Conservation (phyloP, 2,888 invertebrate genomes). For the Archips xylosteana region DNA sequence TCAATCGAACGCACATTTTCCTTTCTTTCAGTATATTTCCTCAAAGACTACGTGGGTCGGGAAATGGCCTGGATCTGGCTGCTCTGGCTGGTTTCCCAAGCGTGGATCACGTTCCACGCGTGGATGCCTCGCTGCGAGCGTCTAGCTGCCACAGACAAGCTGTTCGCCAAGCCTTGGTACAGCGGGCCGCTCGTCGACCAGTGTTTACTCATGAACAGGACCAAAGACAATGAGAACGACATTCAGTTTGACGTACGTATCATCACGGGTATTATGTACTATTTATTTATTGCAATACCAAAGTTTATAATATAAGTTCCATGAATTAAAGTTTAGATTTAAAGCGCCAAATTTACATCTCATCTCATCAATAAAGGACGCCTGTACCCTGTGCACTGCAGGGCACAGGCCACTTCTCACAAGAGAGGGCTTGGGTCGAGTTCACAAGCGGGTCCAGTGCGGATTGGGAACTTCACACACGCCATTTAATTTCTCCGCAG, state of each 20-base stretch:
- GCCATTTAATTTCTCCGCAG: no score
- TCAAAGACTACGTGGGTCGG: conserved; percentile 83
- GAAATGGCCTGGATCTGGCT: conserved; percentile 93
- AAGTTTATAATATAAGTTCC: no score
- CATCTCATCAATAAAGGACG: no score
- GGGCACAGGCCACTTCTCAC: no score
- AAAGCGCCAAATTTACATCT: no score
- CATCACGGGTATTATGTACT: no score
- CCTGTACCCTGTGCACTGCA: no score
- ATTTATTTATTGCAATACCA: no score
- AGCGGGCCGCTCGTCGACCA: conserved; percentile 93
- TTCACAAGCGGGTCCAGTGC: no score
- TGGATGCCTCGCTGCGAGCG: conserved; percentile 94
- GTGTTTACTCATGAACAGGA: conserved; percentile 92
- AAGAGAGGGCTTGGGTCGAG: no score
- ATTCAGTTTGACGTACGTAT: conserved; percentile 72
- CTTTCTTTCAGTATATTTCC: conserved; percentile 68
- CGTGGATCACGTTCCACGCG: conserved; percentile 94
- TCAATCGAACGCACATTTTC: conserved; percentile 1
- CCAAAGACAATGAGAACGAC: conserved; percentile 88
- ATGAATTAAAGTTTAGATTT: no score
- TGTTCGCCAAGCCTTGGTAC: conserved; percentile 95
- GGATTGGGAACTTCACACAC: no score
- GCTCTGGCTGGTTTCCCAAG: conserved; percentile 92
- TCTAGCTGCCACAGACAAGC: conserved; percentile 92